Conservation (phyloP, 1,140 invertebrate species). For the Temnothorax curvispinosus region DNA sequence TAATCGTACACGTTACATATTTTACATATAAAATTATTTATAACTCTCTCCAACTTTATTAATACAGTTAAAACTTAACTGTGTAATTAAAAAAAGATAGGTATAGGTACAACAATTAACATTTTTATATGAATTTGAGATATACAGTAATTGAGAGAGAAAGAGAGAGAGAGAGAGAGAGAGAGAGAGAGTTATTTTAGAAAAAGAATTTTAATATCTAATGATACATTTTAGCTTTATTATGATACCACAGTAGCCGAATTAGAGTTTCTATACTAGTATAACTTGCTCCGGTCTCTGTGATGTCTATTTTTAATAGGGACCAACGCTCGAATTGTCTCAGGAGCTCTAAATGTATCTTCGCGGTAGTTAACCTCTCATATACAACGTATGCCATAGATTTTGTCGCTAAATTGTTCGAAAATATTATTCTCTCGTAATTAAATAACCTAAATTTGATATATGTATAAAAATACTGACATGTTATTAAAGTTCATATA, state of each 20-base stretch:
- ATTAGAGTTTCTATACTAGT: conserved; percentile 21
- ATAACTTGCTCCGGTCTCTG: background rate
- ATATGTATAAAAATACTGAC: background rate
- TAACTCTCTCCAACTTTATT: background rate
- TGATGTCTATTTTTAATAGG: conserved; percentile 62
- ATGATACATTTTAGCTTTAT: background rate
- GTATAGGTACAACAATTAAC: background rate
- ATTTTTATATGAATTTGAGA: background rate
- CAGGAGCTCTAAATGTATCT: conserved; percentile 34
- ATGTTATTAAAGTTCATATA: background rate
- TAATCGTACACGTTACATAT: background rate
- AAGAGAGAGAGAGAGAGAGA: too few species aligned
- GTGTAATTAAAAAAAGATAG: background rate
- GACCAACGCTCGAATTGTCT: conserved; percentile 37
- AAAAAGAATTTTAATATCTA: background rate
- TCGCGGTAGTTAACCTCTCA: conserved; percentile 19
- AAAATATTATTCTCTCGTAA: conserved; percentile 5
- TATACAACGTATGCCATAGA: background rate
- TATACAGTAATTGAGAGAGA: background rate
- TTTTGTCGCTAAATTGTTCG: background rate
- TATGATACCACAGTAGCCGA: background rate
- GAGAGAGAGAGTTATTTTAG: background rate
- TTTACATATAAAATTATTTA: background rate
- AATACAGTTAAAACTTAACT: background rate
- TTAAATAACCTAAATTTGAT: background rate